phyloP scores from a whole-genome alignment of 2,888 invertebrate species.

The Anodontia alba region DNA sequence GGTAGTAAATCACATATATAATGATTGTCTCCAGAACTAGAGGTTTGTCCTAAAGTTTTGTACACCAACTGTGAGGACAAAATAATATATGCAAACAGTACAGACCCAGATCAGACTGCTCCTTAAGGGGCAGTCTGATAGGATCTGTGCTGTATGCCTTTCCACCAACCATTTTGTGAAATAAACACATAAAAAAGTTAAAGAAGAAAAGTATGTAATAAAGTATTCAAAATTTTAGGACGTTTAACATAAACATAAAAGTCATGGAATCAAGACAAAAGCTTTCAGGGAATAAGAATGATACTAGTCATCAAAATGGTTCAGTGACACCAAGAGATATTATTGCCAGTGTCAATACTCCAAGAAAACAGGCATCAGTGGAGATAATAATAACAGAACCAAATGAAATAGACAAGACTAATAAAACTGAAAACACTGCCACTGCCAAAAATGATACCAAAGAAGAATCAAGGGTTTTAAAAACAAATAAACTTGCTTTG shows the following conservation, averaged over 20 bases:
- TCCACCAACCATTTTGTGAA: too few species aligned
- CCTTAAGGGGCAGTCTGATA: too few species aligned
- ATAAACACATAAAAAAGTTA: too few species aligned
- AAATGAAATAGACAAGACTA: background rate
- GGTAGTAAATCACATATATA: too few species aligned
- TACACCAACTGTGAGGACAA: too few species aligned
- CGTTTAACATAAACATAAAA: background rate
- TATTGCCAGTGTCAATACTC: background rate
- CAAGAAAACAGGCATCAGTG: background rate
- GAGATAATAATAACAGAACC: background rate
- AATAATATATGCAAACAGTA: too few species aligned
- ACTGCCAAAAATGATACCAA: background rate
- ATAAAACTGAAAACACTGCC: background rate
- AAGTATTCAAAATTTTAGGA: too few species aligned
- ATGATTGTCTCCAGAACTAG: too few species aligned
- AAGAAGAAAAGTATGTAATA: too few species aligned
- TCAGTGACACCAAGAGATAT: background rate
- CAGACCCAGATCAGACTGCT: too few species aligned
- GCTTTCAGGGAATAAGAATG: background rate
- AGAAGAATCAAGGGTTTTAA: background rate
- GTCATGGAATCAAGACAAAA: slow-evolving; percentile 4
- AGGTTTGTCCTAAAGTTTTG: too few species aligned
- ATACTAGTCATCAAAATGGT: background rate
- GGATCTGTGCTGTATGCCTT: too few species aligned
- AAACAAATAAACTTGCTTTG: background rate